Percentiles rank a stretch among this genome's conserved stretches.
Conservation (phyloP, 2,888 invertebrate genomes). For the Harmothoe impar region DNA sequence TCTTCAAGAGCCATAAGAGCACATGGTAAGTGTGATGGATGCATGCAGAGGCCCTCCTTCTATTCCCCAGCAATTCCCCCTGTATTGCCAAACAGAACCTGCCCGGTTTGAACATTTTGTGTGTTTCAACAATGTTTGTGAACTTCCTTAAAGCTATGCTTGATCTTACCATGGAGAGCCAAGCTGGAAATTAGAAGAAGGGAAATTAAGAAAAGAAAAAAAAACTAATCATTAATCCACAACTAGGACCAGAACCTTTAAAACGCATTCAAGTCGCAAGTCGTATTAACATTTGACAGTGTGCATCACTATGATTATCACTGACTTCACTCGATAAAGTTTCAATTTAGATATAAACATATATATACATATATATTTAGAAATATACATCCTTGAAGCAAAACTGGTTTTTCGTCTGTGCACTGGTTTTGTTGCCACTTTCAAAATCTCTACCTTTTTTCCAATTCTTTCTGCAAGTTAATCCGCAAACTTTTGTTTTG, state of each 20-base stretch:
- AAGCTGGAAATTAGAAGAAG: constrained; percentile 51
- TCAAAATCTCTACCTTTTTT: constrained; percentile 48
- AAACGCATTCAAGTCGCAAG: not conserved
- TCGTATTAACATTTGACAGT: constrained; percentile 32
- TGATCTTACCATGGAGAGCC: constrained; percentile 59
- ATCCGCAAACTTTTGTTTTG: constrained; percentile 60
- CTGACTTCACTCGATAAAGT: constrained; percentile 6
- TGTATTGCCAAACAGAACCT: constrained; percentile 54
- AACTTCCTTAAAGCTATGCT: constrained; percentile 42
- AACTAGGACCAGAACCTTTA: constrained; percentile 20
- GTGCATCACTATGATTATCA: not conserved
- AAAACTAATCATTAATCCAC: constrained; percentile 49
- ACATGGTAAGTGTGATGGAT: constrained; percentile 50
- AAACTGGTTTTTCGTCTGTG: constrained; percentile 54
- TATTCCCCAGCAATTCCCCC: constrained; percentile 31
- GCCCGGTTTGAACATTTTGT: constrained; percentile 41
- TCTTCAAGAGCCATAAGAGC: constrained; percentile 27
- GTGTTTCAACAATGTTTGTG: constrained; percentile 38
- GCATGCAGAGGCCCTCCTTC: constrained; percentile 57
- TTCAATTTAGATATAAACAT: constrained; percentile 10
- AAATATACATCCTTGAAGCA: constrained; percentile 1
- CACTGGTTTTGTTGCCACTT: constrained; percentile 61
- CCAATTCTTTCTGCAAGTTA: constrained; percentile 58
- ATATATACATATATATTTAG: not conserved
- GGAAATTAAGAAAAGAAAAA: not conserved